These are phyloP conservation scores for Muscina levida DNA, from an alignment of 2,888 invertebrate genomes.

Conservation along the genomic window DNA sequence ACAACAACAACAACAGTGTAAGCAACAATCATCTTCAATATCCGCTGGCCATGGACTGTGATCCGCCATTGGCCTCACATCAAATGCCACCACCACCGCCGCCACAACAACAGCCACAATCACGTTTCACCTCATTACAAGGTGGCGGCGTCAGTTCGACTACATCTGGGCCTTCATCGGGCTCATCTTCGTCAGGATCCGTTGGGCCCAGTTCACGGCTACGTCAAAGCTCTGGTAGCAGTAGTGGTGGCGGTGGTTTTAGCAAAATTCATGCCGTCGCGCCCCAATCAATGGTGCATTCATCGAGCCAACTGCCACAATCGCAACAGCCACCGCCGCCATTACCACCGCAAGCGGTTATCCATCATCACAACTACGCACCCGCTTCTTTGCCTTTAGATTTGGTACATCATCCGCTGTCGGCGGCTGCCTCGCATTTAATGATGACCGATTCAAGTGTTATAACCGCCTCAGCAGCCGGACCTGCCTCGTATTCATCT, in stretches of 20 bases:
- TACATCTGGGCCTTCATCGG: constrained; percentile 57
- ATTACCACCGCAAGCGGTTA: constrained; percentile 44
- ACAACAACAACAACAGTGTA: constrained; percentile 61
- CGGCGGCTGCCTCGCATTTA: constrained; percentile 76
- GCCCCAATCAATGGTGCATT: constrained; percentile 66
- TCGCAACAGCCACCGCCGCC: constrained; percentile 60
- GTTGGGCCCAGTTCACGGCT: constrained; percentile 67
- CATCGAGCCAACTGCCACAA: constrained; percentile 46
- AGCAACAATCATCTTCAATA: constrained; percentile 75
- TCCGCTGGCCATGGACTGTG: constrained; percentile 88
- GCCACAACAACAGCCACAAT: constrained; percentile 57
- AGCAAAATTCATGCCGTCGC: constrained; percentile 48
- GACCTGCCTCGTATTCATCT: constrained; percentile 70
- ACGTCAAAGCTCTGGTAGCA: constrained; percentile 56
- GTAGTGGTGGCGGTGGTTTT: constrained; percentile 53
- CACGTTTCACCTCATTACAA: constrained; percentile 52
- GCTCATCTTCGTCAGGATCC: constrained; percentile 67
- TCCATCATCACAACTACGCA: constrained; percentile 75
- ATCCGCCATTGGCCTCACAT: constrained; percentile 81
- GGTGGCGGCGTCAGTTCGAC: constrained; percentile 46
- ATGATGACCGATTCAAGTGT: constrained; percentile 79
- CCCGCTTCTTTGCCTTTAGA: constrained; percentile 79
- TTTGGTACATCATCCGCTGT: constrained; percentile 74
- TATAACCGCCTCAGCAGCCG: constrained; percentile 75
- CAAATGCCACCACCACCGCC: constrained; percentile 71